Evolutionary conservation across 30 jellyfish, hydroid and myxozoan species (phyloP).

Genomic region (Catostylus mosaicus): DNA sequence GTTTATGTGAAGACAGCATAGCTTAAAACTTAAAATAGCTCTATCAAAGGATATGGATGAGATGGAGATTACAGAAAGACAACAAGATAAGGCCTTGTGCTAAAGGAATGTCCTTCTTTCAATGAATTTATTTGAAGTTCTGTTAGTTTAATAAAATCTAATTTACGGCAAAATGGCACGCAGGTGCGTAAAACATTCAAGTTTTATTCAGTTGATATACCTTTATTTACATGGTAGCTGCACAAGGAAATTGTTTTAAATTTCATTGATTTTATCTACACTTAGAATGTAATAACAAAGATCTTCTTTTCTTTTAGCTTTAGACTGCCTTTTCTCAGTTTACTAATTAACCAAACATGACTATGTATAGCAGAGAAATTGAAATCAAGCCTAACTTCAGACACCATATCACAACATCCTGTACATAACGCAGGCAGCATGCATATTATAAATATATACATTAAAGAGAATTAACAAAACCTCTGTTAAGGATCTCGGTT

Average conservation of each 20-base stretch:
- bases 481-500: no score
- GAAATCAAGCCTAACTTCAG: no score
- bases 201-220: not conserved
- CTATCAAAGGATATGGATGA: not conserved
- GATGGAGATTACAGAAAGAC: slow-evolving; percentile 1
- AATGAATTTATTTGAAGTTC: not conserved
- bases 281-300: not conserved
- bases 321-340: not conserved
- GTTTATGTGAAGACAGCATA: not conserved
- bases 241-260: not conserved
- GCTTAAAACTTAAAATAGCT: not conserved
- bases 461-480: no score
- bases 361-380: not conserved
- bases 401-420: no score
- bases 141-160: not conserved
- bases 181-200: not conserved
- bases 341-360: not conserved
- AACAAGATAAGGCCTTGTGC: not conserved
- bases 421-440: no score
- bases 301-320: not conserved
- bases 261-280: not conserved
- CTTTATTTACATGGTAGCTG: not conserved
- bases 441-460: no score
- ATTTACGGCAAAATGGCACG: not conserved
- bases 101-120: not conserved